phyloP scores from a whole-genome alignment of 2,113 vertebrate genomes.

The Mesocricetus auratus region DNA sequence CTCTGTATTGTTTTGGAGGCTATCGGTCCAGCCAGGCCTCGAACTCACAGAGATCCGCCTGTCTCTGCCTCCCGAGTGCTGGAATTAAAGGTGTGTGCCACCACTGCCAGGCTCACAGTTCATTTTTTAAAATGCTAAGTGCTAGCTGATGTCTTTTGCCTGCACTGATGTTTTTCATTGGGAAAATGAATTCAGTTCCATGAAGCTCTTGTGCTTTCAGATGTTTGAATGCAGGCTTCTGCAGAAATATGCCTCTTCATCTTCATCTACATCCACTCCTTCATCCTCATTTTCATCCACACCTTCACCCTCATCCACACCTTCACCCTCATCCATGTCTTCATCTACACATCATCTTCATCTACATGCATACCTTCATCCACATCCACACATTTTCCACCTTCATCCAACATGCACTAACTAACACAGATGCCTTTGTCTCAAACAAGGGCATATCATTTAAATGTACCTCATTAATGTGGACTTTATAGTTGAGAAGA shows the following conservation, averaged over 20 bases:
- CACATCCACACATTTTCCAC: not conserved
- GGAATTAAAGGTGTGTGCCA: too few species aligned
- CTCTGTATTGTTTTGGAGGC: too few species aligned
- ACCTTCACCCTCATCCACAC: not conserved
- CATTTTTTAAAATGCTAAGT: constrained; percentile 42
- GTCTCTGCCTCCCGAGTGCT: too few species aligned
- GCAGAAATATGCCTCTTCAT: not conserved
- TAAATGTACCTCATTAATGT: not conserved
- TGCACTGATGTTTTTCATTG: not conserved
- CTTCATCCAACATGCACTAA: not conserved
- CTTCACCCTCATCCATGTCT: not conserved
- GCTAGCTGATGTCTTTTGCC: constrained; percentile 16
- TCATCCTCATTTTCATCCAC: not conserved
- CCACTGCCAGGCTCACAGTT: too few species aligned
- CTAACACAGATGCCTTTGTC: not conserved
- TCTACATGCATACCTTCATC: not conserved
- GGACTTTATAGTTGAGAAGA: constrained; percentile 17
- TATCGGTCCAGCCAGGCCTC: too few species aligned
- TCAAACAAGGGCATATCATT: not conserved
- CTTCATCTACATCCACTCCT: not conserved
- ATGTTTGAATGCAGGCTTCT: constrained; percentile 18
- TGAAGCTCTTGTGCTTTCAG: not conserved
- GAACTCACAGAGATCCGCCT: too few species aligned
- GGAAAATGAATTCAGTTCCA: constrained; percentile 47
- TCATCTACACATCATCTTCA: not conserved